Conservation (phyloP, 2,113 vertebrate species). For the Melanerpes aurifrons region DNA sequence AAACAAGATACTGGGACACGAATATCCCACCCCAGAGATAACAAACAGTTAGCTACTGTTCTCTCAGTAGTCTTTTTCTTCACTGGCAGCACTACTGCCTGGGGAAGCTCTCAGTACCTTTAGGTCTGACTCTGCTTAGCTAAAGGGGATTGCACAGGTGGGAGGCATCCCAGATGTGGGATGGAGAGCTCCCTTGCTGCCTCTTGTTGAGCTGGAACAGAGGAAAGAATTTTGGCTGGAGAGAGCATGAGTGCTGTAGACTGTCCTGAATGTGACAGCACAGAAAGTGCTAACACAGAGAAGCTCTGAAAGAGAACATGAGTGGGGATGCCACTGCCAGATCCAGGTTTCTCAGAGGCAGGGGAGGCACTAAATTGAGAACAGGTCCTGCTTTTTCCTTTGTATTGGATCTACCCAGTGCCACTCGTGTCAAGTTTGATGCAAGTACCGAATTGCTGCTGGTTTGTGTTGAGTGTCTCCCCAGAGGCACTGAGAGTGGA, state of each 20-base stretch:
- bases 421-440: neutral
- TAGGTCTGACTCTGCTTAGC: neutral
- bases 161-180: neutral
- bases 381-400: neutral
- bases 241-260: neutral
- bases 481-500: neutral
- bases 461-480: neutral
- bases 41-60: constrained; percentile 31
- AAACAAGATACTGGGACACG: constrained; percentile 60
- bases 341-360: neutral
- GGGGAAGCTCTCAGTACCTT: constrained; percentile 22
- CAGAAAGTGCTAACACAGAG: neutral
- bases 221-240: neutral
- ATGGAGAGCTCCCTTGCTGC: neutral
- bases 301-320: neutral
- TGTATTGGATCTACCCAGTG: neutral
- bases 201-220: neutral
- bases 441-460: neutral
- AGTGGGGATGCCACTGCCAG: neutral
- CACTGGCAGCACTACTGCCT: neutral
- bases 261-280: neutral
- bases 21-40: constrained; percentile 55
- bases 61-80: constrained; percentile 30
- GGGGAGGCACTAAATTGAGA: neutral
- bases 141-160: constrained; percentile 19